Evolutionary conservation across 2,888 invertebrate genomes (phyloP), one percentile per base, ranked within the genome.

Genomic region (Strigamia crassipes): DNA sequence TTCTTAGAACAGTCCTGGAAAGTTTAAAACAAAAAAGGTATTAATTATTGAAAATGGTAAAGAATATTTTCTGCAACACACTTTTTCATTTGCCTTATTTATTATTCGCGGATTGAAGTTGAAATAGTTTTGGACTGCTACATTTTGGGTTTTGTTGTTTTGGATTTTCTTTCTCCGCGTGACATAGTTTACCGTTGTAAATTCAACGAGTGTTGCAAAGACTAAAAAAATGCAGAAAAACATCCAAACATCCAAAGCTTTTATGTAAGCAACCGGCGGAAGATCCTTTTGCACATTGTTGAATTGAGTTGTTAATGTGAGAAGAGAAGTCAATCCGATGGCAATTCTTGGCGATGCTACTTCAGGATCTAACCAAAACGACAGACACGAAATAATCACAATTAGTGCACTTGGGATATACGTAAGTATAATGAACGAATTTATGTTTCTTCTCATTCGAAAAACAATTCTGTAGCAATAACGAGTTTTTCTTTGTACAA

Each of bases 251-350:
- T 66, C 66, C 27, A 66, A 66, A 9, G 66, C 66, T 66, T 66
- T 66, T 9, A 66, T 66, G 66, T 66, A 66, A 9, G 66, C 9
- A 9, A 66, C 66, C 13, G 66, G 66, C 12, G 66, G 66, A 27
- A 66, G 31, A 5, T 66, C 66, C 27, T 9, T 66, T 15, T 66
- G 66, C 12, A 31, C 27, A 27, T 13, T 66, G 13, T 66, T 66
- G 31, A 66, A 66, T 27, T 66, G 66, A 66, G 66, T 66, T 66
- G 66, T 27, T 66, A 66, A 15, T 13, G 66, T 66, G 23, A 66
- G 31, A 8, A 66, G 10, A 9, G 66, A 66, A 10, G 66, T 66
- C 12, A 66, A 27, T 66, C 66, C 66, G 6, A 66, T 23, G 9
- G 66, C 66, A 5, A 66, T 27, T 66, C 66, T 23, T 27, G 66